phyloP scores from a whole-genome alignment of 2,113 vertebrate genomes.

The Calyptommatus sinebrachiatus region DNA sequence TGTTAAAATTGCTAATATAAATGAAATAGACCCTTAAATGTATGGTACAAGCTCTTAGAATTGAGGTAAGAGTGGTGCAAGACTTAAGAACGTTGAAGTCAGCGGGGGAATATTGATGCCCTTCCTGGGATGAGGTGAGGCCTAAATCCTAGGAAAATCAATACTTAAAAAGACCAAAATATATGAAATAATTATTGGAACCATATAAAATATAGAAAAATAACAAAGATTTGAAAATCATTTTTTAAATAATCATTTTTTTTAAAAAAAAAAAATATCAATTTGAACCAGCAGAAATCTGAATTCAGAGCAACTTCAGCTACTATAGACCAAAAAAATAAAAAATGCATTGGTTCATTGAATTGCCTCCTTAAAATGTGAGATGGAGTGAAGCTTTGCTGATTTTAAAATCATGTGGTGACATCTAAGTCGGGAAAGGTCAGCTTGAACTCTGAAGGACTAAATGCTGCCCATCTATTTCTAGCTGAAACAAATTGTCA shows the following conservation, averaged over 20 bases:
- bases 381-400: neutral
- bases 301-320: neutral
- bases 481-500: conserved; percentile 19
- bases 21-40: too few species aligned
- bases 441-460: conserved; percentile 34
- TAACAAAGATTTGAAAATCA: too few species aligned
- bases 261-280: neutral
- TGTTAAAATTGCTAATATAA: too few species aligned
- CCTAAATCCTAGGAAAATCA: too few species aligned
- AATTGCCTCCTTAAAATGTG: neutral
- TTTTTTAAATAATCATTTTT: neutral
- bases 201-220: neutral
- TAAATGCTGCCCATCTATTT: conserved; percentile 44
- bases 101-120: too few species aligned
- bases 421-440: conserved; percentile 46
- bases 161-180: neutral
- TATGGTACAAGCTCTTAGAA: too few species aligned
- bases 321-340: too few species aligned
- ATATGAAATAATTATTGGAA: too few species aligned
- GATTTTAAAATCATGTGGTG: neutral
- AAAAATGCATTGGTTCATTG: neutral
- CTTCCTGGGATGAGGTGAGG: too few species aligned
- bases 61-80: too few species aligned
- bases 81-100: too few species aligned
- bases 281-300: neutral